Base-by-base conservation (phyloP, 1,140 invertebrate genomes). In the Teleopsis dalmanni region DNA sequence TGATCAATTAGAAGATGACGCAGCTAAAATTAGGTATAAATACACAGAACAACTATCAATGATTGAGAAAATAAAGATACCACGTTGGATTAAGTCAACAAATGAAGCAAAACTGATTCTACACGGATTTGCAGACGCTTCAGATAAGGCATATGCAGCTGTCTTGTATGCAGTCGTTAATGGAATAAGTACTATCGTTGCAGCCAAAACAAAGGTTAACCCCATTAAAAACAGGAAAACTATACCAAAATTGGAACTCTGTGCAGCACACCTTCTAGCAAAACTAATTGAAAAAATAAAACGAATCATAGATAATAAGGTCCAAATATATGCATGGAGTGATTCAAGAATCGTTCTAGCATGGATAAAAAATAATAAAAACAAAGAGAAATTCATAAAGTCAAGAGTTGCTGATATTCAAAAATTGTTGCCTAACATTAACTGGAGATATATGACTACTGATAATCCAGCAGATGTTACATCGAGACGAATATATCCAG, bases 141-240 rank as follows among this genome's bases (percentile, higher is more conserved):
- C 47, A 3, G 38, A 41, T 18, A 37, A 49, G 34, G 47, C 47
- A 23, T 49, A 49, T 41, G 47, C 38, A 10, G 47, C 37, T 5
- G 37, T 23, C 5, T 16, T 44, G 19, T 33, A 51, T 41, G 10
- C 16, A 9, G 35, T 33, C 0, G 42, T 37, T 11, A 35, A 53
- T 44, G 44, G 37, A 19, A n/a, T 37, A 9, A 33, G 50, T 8
- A 26, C 36, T 14, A 47, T 73, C 19, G n/a, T 73, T 16, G 37
- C 49, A 11, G 51, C 56, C 2, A 61, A 63, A 43, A 45, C 55
- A 4, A 59, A 51, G 44, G 55, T 63, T 7, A 48, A 44, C 25
- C 53, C 60, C 6, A 26, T 59, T 7, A 52, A 56, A 51, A 50
- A 44, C n/a, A 33, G 16, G 16, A 29, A 31, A 3, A 31, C 42